phyloP scores from a whole-genome alignment of 1,140 invertebrate genomes.

The Pseudomyrmex concolor region DNA sequence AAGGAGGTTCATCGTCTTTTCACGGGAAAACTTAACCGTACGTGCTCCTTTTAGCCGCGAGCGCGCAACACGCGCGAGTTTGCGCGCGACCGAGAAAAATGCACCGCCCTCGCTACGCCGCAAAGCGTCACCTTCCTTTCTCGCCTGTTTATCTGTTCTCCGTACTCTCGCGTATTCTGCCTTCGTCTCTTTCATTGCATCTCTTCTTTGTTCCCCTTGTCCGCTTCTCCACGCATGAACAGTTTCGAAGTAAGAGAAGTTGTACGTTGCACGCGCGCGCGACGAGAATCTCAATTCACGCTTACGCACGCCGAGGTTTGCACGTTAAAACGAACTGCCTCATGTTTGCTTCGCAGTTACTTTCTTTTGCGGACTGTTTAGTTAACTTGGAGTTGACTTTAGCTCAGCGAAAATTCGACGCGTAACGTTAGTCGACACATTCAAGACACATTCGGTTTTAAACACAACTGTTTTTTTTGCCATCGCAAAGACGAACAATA shows the following conservation, averaged over 20 bases:
- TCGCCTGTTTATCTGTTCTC: slow-evolving; percentile 44
- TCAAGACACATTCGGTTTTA: neutral
- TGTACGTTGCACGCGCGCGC: slow-evolving; percentile 1
- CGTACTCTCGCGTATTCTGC: slow-evolving; percentile 36
- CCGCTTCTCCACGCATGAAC: slow-evolving; percentile 25
- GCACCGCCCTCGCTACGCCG: neutral
- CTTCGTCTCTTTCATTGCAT: slow-evolving; percentile 4
- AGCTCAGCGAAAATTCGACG: slow-evolving; percentile 13
- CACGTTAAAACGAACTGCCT: neutral
- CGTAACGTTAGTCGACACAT: neutral
- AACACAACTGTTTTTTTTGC: neutral
- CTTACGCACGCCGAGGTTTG: neutral
- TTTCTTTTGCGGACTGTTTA: neutral
- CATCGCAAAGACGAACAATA: neutral
- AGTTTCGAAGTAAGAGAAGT: neutral
- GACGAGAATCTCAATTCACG: slow-evolving; percentile 27
- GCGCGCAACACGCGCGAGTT: neutral
- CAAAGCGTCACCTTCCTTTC: slow-evolving; percentile 19
- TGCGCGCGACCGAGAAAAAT: neutral
- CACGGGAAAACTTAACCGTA: neutral
- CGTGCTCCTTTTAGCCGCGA: slow-evolving; percentile 24
- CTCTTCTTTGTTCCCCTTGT: slow-evolving; percentile 29
- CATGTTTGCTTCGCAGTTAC: neutral
- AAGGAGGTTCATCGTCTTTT: neutral
- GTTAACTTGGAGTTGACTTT: neutral